Evolutionary conservation across 2,113 vertebrate genomes (phyloP).

Genomic region (Dolichotis patagonum): DNA sequence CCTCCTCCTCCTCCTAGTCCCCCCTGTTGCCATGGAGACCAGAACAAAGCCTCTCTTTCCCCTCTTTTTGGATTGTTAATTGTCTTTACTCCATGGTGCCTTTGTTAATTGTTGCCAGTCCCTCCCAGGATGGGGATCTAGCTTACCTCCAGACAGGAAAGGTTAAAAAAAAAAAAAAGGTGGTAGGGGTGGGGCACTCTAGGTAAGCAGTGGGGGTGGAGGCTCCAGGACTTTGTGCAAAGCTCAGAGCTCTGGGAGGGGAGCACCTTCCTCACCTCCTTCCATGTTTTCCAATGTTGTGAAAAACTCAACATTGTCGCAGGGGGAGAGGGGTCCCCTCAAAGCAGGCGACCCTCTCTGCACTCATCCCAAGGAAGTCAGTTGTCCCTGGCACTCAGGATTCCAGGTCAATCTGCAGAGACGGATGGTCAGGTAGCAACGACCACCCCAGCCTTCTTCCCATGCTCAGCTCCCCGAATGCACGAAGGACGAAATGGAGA

Average conservation of each 20-base stretch:
- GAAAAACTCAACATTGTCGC: too few relatives aligned
- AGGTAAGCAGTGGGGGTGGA: not conserved
- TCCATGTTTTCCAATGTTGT: too few relatives aligned
- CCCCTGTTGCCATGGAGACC: constrained; percentile 92
- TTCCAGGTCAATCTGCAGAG: not conserved
- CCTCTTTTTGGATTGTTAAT: constrained; percentile 96
- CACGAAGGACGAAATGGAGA: not conserved
- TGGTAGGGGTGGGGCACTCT: not conserved
- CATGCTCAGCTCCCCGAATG: not conserved
- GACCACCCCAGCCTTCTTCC: not conserved
- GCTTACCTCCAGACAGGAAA: constrained; percentile 74
- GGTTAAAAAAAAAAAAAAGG: not conserved
- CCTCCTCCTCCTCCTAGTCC: not conserved
- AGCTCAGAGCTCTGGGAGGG: not conserved
- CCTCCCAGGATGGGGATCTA: constrained; percentile 80
- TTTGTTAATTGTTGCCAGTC: constrained; percentile 94
- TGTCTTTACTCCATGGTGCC: constrained; percentile 91
- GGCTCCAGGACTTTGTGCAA: not conserved
- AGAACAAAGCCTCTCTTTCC: constrained; percentile 94
- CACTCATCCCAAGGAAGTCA: not conserved
- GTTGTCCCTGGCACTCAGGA: not conserved
- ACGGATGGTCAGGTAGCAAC: not conserved
- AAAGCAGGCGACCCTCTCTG: not conserved
- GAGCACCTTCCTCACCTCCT: not conserved
- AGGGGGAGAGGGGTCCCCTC: not conserved